Evolutionary conservation across 2,888 invertebrate species (phyloP).

Genomic region (Noctua janthina): DNA sequence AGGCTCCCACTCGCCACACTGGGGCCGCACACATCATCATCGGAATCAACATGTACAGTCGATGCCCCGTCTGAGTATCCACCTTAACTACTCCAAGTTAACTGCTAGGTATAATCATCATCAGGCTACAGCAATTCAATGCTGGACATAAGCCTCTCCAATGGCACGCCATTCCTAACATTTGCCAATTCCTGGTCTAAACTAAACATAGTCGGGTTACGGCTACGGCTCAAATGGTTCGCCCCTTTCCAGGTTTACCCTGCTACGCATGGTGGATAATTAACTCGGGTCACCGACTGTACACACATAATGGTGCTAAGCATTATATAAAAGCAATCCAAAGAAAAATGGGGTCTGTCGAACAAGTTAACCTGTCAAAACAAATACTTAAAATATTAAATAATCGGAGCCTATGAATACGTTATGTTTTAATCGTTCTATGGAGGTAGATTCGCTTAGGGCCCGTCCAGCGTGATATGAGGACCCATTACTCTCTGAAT

Average conservation of each 20-base stretch:
- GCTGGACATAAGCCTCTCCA: neutral
- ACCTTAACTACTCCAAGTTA: neutral
- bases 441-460: neutral
- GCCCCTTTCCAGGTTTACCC: neutral
- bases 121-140: neutral
- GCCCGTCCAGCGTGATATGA: neutral
- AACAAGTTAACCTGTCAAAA: neutral
- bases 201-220: neutral
- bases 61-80: constrained; percentile 1
- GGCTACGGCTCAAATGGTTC: neutral
- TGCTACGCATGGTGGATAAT: constrained; percentile 1
- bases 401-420: neutral
- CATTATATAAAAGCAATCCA: constrained; percentile 5
- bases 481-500: neutral
- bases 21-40: constrained; percentile 42
- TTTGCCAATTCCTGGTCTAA: neutral
- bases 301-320: constrained; percentile 28
- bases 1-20: constrained; percentile 83
- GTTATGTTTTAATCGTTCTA: neutral
- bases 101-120: neutral
- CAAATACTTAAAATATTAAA: neutral
- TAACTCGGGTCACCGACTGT: constrained; percentile 17
- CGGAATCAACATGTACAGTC: constrained; percentile 45
- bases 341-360: neutral
- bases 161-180: neutral